Conservation (phyloP, 2,797 vertebrate species). For the Echeneis naucrates region DNA sequence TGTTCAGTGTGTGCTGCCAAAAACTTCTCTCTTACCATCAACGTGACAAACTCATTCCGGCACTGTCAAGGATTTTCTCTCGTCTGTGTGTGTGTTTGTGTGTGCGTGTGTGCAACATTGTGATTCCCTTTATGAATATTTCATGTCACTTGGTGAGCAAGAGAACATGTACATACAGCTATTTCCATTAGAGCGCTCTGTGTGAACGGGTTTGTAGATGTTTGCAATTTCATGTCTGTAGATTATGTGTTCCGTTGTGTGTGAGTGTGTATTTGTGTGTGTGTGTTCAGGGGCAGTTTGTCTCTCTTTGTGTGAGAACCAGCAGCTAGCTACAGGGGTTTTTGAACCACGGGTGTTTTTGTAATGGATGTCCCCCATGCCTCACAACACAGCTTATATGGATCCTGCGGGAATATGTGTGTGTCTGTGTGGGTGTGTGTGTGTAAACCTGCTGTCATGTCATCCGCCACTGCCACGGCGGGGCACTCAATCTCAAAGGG, state of each 20-base stretch:
- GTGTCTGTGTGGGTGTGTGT: constrained; percentile 29
- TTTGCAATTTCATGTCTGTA: constrained; percentile 54
- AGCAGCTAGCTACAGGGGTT: constrained; percentile 68
- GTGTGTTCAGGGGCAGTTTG: constrained; percentile 59
- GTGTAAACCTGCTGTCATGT: constrained; percentile 69
- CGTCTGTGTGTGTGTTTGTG: constrained; percentile 45
- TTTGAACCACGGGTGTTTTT: constrained; percentile 65
- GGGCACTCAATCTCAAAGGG: constrained; percentile 58
- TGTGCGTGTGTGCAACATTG: constrained; percentile 35
- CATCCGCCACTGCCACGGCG: constrained; percentile 50
- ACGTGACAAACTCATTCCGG: constrained; percentile 56
- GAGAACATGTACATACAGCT: constrained; percentile 47
- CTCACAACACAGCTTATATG: constrained; percentile 70
- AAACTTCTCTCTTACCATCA: constrained; percentile 8
- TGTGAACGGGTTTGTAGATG: constrained; percentile 50
- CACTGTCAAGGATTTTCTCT: constrained; percentile 45
- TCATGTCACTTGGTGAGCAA: constrained; percentile 48
- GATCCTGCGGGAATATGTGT: constrained; percentile 59
- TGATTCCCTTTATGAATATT: constrained; percentile 64
- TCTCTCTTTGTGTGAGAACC: constrained; percentile 72
- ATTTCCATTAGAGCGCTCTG: constrained; percentile 62
- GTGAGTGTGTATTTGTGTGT: constrained; percentile 30
- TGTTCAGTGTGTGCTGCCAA: constrained; percentile 19
- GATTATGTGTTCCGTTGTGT: constrained; percentile 35
- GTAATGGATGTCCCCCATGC: constrained; percentile 75